Conservation (phyloP, 2,888 invertebrate genomes). For the Liopterus haemorrhoidalis region DNA sequence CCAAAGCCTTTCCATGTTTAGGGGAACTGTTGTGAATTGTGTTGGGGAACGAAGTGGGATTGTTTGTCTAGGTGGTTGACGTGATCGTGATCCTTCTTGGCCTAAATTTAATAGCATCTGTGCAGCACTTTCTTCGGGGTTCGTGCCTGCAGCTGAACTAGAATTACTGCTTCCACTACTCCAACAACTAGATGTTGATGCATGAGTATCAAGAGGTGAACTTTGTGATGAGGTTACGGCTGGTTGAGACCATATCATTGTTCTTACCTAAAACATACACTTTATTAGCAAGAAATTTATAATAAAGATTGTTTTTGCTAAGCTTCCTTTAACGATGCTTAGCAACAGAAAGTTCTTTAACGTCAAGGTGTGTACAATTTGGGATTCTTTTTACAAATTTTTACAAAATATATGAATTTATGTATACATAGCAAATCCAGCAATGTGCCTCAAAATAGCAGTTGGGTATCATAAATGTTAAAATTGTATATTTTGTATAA, state of each 20-base stretch:
- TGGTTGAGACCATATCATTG: slow-evolving; percentile 65
- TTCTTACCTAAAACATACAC: no score
- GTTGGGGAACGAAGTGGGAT: slow-evolving; percentile 31
- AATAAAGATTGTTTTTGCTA: no score
- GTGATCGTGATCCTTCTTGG: slow-evolving; percentile 51
- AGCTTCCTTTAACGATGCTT: no score
- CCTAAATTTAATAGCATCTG: slow-evolving; percentile 71
- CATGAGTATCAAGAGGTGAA: slow-evolving; percentile 41
- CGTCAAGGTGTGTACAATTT: no score
- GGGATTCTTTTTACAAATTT: no score
- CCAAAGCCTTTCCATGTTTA: slow-evolving; percentile 90
- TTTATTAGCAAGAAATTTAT: no score
- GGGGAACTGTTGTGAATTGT: slow-evolving; percentile 49
- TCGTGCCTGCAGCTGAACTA: slow-evolving; percentile 40
- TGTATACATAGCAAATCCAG: no score
- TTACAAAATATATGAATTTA: no score
- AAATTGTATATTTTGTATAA: no score
- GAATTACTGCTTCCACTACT: slow-evolving; percentile 36
- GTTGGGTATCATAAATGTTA: no score
- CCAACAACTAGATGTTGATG: slow-evolving; percentile 44
- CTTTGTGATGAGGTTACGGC: slow-evolving; percentile 45
- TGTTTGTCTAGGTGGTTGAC: slow-evolving; percentile 35
- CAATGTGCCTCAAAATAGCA: no score
- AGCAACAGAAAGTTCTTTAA: no score
- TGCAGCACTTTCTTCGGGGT: slow-evolving; percentile 53